A percentile compares a stretch with the other conserved stretches of the same genome.
Conservation (phyloP, 2,113 vertebrate species). For the Corvus hawaiiensis region DNA sequence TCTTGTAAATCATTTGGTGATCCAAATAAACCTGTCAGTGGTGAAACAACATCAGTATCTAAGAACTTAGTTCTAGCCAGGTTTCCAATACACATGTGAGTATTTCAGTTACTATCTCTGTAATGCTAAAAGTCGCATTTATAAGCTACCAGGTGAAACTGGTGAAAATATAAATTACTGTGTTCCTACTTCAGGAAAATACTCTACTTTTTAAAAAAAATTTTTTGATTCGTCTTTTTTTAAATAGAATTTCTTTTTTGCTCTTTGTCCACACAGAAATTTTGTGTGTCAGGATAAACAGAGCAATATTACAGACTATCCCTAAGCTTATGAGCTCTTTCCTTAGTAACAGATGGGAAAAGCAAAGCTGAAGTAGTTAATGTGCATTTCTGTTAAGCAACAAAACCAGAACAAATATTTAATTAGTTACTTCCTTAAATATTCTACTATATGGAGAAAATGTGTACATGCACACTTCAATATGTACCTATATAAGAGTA, state of each 20-base stretch:
- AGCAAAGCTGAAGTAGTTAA: neutral
- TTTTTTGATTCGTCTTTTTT: too few relatives aligned
- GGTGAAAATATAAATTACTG: neutral
- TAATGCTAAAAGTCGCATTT: neutral
- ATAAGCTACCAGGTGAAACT: neutral
- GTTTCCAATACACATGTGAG: neutral
- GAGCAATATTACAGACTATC: neutral
- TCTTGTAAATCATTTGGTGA: neutral
- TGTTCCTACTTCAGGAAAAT: neutral
- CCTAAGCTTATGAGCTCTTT: neutral
- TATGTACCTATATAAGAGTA: accelerated
- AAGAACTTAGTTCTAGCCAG: neutral
- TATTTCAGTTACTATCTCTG: neutral
- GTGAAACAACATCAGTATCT: neutral
- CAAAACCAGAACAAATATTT: neutral
- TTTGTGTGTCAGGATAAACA: neutral
- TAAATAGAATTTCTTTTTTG: neutral
- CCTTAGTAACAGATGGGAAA: neutral
- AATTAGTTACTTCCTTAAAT: neutral
- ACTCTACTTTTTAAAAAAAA: neutral
- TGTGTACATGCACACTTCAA: neutral
- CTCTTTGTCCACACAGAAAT: neutral
- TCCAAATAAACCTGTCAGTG: neutral
- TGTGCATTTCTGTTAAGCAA: neutral
- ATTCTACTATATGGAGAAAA: neutral